Base-by-base conservation (phyloP, 1,140 invertebrate species). In the Ruditapes philippinarum region DNA sequence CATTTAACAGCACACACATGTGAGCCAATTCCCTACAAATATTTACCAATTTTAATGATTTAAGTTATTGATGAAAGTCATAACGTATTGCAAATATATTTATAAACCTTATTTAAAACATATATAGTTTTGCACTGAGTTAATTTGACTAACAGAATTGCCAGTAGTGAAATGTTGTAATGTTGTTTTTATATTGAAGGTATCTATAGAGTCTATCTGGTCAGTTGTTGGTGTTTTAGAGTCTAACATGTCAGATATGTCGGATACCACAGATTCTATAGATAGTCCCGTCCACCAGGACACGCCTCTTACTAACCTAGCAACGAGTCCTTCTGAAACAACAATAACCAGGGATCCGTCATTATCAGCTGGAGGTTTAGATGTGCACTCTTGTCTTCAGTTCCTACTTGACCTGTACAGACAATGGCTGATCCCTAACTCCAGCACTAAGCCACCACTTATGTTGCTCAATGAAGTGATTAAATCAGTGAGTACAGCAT, bases 351-450 rank as follows among this genome's bases (percentile, higher is more conserved):
- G 74, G 76, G 90, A 79, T 70, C 74, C 74, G 33, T 79, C 85
- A 42, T 54, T 88, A 70, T 88, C 82, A 28, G 83, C 33, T 25
- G 57, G 83, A 0, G 80, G 84, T 33, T 49, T 98, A 4, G 98
- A 99, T 95, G 96, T 98, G 9, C 97, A 98, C 92, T 98, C 98
- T 12, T 99, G 98, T 96, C 94, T 98, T n/a, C 97, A 98, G 93
- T 97, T 98, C 91, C 95, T 98, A 0, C 96, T 98, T 88, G 98
- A 98, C 93, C 96, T 98, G 4, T 98, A 98, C 88, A 96, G 97
- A 0, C 97, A 98, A 51, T 98, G 98, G 97, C 95, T 98, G 79
- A 96, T 97, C 40, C 95, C 96, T 28, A 93, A 95, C 51, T 96
- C 96, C 89, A 95, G 84, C 74, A 94, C 95, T 14, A 96, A 95